Percentiles rank a stretch among this genome's conserved stretches.
These are phyloP conservation scores for Drosophila lacertosa DNA, from an alignment of 1,140 invertebrate species.

Conservation along the genomic window DNA sequence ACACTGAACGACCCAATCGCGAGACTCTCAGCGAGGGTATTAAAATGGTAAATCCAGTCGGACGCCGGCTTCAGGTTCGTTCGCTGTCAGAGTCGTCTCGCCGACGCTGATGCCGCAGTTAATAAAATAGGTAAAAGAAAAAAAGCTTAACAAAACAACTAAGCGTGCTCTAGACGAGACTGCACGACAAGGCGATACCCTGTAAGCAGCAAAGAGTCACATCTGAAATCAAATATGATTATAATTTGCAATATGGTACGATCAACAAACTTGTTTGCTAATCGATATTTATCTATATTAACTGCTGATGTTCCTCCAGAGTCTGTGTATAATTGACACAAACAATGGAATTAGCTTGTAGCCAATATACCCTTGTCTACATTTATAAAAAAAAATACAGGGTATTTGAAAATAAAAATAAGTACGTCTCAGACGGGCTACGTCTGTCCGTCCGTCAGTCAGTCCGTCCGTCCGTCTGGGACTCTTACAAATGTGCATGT, in stretches of 20 bases:
- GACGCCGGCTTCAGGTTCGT: constrained; percentile 16
- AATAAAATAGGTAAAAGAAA: constrained; percentile 49
- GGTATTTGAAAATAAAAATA: constrained; percentile 1
- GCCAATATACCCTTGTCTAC: background rate
- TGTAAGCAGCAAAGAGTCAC: background rate
- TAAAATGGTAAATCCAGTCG: constrained; percentile 37
- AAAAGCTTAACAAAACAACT: constrained; percentile 29
- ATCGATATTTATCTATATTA: no score
- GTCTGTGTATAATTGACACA: no score
- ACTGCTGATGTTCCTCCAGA: no score
- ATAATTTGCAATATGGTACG: no score
- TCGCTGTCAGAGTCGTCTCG: constrained; percentile 62
- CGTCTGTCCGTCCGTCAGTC: no score
- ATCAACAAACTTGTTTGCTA: no score
- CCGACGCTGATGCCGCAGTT: constrained; percentile 71
- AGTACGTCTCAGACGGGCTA: constrained; percentile 6
- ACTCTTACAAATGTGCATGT: constrained; percentile 1
- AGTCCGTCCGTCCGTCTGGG: background rate
- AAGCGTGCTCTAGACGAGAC: background rate
- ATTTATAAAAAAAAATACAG: background rate
- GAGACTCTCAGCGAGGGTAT: background rate
- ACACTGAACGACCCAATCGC: no score
- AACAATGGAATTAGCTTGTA: no score
- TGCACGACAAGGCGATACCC: background rate
- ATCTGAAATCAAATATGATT: no score